phyloP scores from a whole-genome alignment of 2,797 vertebrate species.

The Todus mexicanus region DNA sequence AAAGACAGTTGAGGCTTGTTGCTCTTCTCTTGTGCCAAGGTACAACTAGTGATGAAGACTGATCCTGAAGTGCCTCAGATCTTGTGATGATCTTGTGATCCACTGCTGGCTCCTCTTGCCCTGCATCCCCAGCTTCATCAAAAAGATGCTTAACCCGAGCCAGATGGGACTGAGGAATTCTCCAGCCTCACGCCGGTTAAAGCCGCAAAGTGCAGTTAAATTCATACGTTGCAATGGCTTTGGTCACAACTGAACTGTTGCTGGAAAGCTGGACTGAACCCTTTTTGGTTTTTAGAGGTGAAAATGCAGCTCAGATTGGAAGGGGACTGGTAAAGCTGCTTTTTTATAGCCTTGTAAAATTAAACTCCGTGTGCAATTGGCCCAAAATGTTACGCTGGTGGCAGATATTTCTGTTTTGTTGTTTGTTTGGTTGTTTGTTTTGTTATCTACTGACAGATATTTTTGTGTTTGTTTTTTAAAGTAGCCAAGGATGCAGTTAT shows the following conservation, averaged over 20 bases:
- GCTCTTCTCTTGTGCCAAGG: neutral
- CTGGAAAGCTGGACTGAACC: neutral
- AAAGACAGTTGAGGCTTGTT: neutral
- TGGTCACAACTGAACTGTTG: neutral
- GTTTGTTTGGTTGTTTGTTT: too few species aligned
- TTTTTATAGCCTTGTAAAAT: conserved; percentile 21
- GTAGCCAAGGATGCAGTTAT: neutral
- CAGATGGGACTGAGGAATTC: neutral
- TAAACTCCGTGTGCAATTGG: neutral
- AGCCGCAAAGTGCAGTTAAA: neutral
- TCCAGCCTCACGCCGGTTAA: neutral
- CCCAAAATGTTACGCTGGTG: neutral
- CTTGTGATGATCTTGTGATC: neutral
- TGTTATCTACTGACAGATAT: conserved; percentile 1
- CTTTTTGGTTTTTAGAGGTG: neutral
- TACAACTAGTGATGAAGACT: neutral
- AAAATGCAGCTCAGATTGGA: neutral
- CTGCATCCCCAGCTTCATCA: neutral
- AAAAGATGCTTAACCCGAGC: neutral
- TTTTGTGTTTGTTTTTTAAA: neutral
- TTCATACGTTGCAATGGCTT: neutral
- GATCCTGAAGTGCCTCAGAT: neutral
- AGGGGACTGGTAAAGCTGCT: neutral
- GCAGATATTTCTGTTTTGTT: neutral
- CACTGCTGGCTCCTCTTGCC: neutral